Percentiles rank a stretch among this genome's conserved stretches.
Evolutionary conservation across 2,113 vertebrate species (phyloP).

Genomic region (Catharus bicknelli): DNA sequence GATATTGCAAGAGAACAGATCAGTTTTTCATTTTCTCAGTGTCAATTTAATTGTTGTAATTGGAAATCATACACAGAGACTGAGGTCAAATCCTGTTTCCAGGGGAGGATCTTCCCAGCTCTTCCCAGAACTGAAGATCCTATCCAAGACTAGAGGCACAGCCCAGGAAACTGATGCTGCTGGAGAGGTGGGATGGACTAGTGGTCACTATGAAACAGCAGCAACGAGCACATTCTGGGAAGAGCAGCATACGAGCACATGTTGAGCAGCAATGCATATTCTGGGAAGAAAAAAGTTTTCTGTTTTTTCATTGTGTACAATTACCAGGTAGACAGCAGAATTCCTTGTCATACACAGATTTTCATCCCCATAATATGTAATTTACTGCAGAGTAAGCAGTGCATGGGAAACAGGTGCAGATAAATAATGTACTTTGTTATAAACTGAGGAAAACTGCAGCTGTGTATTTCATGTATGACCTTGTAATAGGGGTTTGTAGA

Average conservation of each 20-base stretch:
- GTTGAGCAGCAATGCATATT: accelerated
- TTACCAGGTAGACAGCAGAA: not conserved
- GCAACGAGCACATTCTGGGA: accelerated
- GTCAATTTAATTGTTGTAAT: not conserved
- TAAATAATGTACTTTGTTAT: not conserved
- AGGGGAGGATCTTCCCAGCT: not conserved
- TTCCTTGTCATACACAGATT: not conserved
- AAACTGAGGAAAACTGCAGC: not conserved
- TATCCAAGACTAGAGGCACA: not conserved
- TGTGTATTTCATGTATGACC: not conserved
- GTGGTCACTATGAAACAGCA: not conserved
- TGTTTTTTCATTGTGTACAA: accelerated
- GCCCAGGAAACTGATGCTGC: not conserved
- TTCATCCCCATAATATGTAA: not conserved
- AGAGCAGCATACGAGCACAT: no score
- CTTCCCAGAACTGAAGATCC: not conserved
- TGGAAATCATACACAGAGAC: not conserved
- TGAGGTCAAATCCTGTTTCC: not conserved
- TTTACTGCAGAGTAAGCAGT: not conserved
- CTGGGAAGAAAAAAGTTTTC: not conserved
- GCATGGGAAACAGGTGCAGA: not conserved
- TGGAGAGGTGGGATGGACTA: not conserved
- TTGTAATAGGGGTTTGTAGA: not conserved
- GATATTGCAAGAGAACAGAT: not conserved
- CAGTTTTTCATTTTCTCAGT: not conserved